phyloP scores from a whole-genome alignment of 2,797 vertebrate genomes.

The Protonibea diacanthus region DNA sequence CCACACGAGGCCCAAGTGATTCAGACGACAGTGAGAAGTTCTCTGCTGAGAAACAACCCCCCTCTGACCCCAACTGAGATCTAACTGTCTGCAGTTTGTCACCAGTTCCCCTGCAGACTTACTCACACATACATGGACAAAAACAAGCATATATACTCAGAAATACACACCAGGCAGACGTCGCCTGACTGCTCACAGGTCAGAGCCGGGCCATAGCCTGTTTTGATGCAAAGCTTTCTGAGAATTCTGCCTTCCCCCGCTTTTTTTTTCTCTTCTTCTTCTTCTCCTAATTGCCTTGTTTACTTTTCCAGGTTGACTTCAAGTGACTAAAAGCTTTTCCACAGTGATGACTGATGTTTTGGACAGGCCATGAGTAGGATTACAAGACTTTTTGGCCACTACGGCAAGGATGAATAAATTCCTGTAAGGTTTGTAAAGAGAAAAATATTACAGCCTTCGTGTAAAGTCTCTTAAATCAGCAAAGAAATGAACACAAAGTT shows the following conservation, averaged over 20 bases:
- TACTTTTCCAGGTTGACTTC: constrained; percentile 66
- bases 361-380: constrained; percentile 41
- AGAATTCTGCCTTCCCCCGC: constrained; percentile 50
- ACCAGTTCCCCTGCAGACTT: constrained; percentile 32
- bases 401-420: constrained; percentile 22
- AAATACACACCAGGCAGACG: constrained; percentile 38
- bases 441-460: not conserved
- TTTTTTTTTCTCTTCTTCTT: not conserved
- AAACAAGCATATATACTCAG: constrained; percentile 38
- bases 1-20: not conserved
- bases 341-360: constrained; percentile 49
- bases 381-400: constrained; percentile 24
- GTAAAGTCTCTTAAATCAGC: constrained; percentile 9
- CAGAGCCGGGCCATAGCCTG: constrained; percentile 40
- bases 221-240: constrained; percentile 70
- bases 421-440: constrained; percentile 7
- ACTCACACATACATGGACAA: constrained; percentile 3
- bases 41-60: not conserved
- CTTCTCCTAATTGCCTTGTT: constrained; percentile 57
- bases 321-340: constrained; percentile 63
- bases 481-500: not conserved
- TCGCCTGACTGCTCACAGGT: constrained; percentile 48
- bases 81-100: constrained; percentile 21
- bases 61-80: constrained; percentile 1
- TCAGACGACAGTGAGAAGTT: constrained; percentile 19